Evolutionary conservation across 1,140 invertebrate genomes (phyloP), one percentile per base, ranked within the genome.

Genomic region (Eciton burchellii): DNA sequence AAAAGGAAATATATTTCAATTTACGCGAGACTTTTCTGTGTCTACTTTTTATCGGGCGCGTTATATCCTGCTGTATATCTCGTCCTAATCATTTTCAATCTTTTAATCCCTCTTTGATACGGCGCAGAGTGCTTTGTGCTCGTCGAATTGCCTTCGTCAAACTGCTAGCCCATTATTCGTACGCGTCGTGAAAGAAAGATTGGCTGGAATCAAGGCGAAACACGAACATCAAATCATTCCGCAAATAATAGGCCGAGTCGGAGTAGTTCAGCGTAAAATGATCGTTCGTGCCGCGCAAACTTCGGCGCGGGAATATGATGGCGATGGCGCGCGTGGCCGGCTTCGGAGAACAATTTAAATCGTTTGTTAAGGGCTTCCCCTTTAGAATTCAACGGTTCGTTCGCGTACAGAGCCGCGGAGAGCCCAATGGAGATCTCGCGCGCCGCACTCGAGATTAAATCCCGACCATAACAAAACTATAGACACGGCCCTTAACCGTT

Each of bases 321-420:
- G n/a, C 52, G 49, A n/a, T 56, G 12, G 24, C 11, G 21, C 47
- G 14, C 14, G 9, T 16, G 12, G 29, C 56, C 21, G 54, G 41
- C 49, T 84, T 82, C 62, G 26, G n/a, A 56, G 54, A 49, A 56
- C 62, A 49, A 43, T 86, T 74, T 62, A 56, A 84, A 84, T 73
- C 60, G 76, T 74, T 35, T 68, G 56, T 26, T 63, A 45, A 56
- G 21, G 26, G 73, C 19, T 63, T 86, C 82, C 70, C 62, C 9
- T 26, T 35, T 63, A 29, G 68, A 86, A 82, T 81, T 84, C 49
- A 57, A 70, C 56, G 56, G 82, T 86, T 86, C 66, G 62, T 59
- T 74, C 49, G 52, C 60, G 3, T 35, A 35, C 21, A 65, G 19
- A n/a, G n/a, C 26, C 14, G 43, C 41, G 35, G 57, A 47, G 47